Evolutionary conservation across 2,797 vertebrate genomes (phyloP).

Genomic region (Pangasius krempfi): DNA sequence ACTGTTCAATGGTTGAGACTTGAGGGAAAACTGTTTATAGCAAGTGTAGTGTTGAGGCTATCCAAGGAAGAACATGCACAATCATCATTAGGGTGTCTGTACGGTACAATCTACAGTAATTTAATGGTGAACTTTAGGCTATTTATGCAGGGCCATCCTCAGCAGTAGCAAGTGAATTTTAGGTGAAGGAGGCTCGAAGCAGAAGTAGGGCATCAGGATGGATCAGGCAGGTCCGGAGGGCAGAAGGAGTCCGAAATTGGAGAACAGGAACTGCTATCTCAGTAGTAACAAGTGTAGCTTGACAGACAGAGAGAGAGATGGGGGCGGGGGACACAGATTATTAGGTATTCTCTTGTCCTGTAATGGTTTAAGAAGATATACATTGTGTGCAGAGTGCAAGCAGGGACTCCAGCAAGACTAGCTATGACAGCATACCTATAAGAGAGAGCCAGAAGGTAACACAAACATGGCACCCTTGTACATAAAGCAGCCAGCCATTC

Average conservation of each 20-base stretch:
- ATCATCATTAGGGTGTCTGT: not conserved
- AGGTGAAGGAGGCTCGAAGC: not conserved
- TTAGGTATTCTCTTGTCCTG: too few species aligned
- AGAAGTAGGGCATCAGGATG: not conserved
- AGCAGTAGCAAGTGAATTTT: not conserved
- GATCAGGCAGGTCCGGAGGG: not conserved
- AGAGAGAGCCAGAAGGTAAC: too few species aligned
- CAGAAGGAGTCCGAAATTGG: not conserved
- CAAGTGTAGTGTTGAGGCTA: not conserved
- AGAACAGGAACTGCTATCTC: not conserved
- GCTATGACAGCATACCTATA: too few species aligned
- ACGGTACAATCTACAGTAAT: not conserved
- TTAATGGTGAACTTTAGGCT: not conserved
- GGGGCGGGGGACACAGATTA: not conserved
- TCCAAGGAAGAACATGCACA: not conserved
- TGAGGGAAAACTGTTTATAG: not conserved
- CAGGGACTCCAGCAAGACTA: too few species aligned
- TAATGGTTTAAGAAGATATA: too few species aligned
- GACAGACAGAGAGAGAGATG: not conserved
- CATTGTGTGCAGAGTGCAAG: too few species aligned
- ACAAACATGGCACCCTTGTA: too few species aligned
- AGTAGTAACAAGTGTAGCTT: too few species aligned
- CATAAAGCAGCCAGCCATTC: not conserved
- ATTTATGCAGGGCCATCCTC: not conserved
- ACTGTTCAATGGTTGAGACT: not conserved